Evolutionary conservation across 2,888 invertebrate species (phyloP).

Genomic region (Cephonodes hylas): DNA sequence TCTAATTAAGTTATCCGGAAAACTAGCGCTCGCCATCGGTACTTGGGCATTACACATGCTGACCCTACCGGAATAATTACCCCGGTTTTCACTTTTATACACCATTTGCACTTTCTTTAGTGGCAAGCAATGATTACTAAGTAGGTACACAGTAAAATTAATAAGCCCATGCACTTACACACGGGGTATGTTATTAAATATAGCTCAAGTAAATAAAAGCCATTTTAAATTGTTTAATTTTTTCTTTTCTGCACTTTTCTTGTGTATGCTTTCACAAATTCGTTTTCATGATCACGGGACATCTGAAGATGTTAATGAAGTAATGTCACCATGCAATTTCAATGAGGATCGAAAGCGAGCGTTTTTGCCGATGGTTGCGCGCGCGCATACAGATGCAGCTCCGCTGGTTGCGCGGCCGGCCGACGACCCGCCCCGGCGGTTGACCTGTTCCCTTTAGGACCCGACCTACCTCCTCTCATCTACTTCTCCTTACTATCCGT

Average conservation of each 20-base stretch:
- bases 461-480: background rate
- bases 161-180: background rate
- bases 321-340: background rate
- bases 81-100: constrained; percentile 17
- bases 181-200: too few relatives aligned
- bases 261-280: too few relatives aligned
- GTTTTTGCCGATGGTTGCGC: constrained; percentile 59
- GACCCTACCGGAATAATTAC: constrained; percentile 21
- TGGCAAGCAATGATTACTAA: constrained; percentile 19
- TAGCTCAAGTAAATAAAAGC: too few relatives aligned
- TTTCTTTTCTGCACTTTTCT: too few relatives aligned
- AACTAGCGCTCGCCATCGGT: constrained; percentile 33
- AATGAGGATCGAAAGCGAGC: constrained; percentile 10
- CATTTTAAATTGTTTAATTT: too few relatives aligned
- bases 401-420: constrained; percentile 20
- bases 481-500: background rate
- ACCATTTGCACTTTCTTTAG: constrained; percentile 22
- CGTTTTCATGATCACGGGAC: constrained; percentile 22
- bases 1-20: constrained; percentile 47
- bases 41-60: constrained; percentile 25
- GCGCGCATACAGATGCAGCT: constrained; percentile 62
- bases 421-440: constrained; percentile 68
- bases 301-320: constrained; percentile 39
- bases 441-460: constrained; percentile 52
- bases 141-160: background rate